Conservation (phyloP, 1,140 invertebrate genomes). For the Drosophila lacertosa region DNA sequence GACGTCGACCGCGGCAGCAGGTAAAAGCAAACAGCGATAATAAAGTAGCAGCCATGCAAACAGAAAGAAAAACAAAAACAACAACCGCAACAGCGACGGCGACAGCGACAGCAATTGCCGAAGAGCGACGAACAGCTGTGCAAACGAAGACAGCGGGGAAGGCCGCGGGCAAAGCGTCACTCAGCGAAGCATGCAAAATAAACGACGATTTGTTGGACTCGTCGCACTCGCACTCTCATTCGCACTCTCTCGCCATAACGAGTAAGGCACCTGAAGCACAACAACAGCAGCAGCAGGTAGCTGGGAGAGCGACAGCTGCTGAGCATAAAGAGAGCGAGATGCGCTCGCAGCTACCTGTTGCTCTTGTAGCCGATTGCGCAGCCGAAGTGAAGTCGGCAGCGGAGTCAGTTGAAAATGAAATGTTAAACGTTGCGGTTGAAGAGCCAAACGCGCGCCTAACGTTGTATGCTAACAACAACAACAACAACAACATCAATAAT, state of each 20-base stretch:
- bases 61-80: constrained; percentile 28
- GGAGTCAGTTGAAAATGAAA: constrained; percentile 81
- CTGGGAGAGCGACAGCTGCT: constrained; percentile 11
- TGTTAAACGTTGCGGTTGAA: constrained; percentile 79
- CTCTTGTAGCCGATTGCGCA: constrained; percentile 54
- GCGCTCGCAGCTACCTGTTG: constrained; percentile 57
- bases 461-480: constrained; percentile 43
- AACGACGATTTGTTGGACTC: constrained; percentile 60
- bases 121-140: constrained; percentile 64
- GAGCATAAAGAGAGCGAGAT: constrained; percentile 11
- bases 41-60: constrained; percentile 48
- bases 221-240: constrained; percentile 65
- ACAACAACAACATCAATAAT: constrained; percentile 37
- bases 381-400: constrained; percentile 57
- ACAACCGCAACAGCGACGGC: constrained; percentile 20
- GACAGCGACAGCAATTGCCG: constrained; percentile 27
- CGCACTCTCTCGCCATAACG: constrained; percentile 49
- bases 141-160: constrained; percentile 39
- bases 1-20: constrained; percentile 51
- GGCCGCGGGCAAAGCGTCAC: constrained; percentile 34
- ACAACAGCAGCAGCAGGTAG: constrained; percentile 49
- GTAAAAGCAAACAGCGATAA: constrained; percentile 69
- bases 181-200: constrained; percentile 83
- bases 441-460: constrained; percentile 69
- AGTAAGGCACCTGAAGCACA: constrained; percentile 66